phyloP scores from a whole-genome alignment of 2,797 vertebrate genomes.

The Sebastes wilsoni region DNA sequence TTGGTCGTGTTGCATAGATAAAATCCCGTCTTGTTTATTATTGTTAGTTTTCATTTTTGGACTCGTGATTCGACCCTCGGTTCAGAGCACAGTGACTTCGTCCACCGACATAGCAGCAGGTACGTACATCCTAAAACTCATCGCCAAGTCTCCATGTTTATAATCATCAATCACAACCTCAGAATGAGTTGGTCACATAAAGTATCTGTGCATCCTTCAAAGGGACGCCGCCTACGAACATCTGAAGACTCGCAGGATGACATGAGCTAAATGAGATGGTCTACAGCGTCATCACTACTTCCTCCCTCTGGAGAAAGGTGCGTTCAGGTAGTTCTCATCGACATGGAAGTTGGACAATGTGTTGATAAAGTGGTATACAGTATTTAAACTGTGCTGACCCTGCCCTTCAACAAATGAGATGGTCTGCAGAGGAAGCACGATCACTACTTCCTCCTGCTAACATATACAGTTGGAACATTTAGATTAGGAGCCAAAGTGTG shows the following conservation, averaged over 20 bases:
- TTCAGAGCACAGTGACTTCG: not conserved
- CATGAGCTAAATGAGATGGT: not conserved
- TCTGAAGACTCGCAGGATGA: not conserved
- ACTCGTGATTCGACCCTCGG: no score
- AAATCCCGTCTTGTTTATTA: conserved; percentile 43
- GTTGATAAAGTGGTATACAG: not conserved
- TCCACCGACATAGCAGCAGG: not conserved
- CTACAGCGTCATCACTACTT: not conserved
- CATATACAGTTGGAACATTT: not conserved
- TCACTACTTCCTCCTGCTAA: not conserved
- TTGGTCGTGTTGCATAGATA: conserved; percentile 93
- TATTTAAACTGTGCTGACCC: not conserved
- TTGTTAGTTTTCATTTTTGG: not conserved
- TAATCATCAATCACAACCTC: not conserved
- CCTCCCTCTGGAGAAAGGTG: not conserved
- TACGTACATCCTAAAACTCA: not conserved
- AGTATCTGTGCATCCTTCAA: not conserved
- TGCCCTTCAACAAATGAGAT: not conserved
- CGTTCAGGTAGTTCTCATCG: not conserved
- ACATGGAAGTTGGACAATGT: not conserved
- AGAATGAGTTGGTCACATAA: not conserved
- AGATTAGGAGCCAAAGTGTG: no score
- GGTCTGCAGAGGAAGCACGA: not conserved
- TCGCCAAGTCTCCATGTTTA: not conserved
- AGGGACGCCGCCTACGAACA: not conserved